phyloP scores from a whole-genome alignment of 2,113 vertebrate species.

The Alectura lathami region DNA sequence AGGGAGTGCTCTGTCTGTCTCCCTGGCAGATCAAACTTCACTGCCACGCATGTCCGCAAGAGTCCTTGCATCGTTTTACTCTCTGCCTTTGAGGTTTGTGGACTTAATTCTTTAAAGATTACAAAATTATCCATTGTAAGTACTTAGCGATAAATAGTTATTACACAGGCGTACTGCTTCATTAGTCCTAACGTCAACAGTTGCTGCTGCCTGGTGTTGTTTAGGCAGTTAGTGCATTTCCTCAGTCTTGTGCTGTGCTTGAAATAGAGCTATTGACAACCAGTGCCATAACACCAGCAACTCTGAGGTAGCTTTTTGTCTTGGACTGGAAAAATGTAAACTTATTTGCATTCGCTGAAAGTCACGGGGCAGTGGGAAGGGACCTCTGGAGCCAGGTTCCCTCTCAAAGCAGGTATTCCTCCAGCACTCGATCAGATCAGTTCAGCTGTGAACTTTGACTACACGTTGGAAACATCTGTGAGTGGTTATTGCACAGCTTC shows the following conservation, averaged over 20 bases:
- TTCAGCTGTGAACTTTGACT: not conserved
- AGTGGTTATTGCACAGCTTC: not conserved
- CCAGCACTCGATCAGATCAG: not conserved
- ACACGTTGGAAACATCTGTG: not conserved
- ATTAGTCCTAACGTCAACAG: not conserved
- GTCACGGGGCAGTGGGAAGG: not conserved
- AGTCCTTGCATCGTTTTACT: not conserved
- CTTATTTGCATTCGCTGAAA: not conserved
- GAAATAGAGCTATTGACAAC: not conserved
- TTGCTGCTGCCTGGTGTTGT: not conserved
- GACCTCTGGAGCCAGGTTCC: not conserved
- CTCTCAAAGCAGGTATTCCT: not conserved
- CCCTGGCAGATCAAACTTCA: not conserved
- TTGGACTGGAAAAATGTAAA: not conserved
- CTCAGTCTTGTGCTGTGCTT: not conserved
- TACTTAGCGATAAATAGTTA: not conserved
- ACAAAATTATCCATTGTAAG: not conserved
- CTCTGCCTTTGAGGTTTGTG: not conserved
- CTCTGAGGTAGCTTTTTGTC: not conserved
- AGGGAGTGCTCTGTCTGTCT: not conserved
- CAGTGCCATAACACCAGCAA: not conserved
- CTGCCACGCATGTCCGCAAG: fast-evolving
- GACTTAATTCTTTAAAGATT: not conserved
- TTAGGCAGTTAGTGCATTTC: not conserved
- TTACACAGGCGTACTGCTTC: not conserved